phyloP scores from a whole-genome alignment of 2,888 invertebrate genomes.

The Diploptera punctata region DNA sequence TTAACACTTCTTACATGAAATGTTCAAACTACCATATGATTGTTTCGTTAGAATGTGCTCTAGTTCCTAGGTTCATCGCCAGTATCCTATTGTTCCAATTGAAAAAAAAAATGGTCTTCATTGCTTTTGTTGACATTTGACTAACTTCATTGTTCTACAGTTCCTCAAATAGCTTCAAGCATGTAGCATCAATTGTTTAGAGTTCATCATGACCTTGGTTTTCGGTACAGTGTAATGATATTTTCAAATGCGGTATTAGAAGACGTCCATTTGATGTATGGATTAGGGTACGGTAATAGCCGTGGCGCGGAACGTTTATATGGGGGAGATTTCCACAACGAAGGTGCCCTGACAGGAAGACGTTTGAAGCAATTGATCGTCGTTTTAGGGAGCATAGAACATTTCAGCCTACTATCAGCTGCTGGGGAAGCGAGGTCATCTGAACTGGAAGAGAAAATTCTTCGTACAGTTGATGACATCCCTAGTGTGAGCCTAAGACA shows the following conservation, averaged over 20 bases:
- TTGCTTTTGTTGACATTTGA: not conserved
- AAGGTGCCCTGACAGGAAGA: slow-evolving; percentile 13
- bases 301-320: not conserved
- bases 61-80: not conserved
- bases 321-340: not conserved
- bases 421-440: not conserved
- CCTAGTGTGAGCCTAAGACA: not conserved
- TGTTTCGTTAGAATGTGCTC: too few species aligned
- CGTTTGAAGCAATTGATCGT: slow-evolving; percentile 15
- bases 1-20: not conserved
- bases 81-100: not conserved
- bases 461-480: not conserved
- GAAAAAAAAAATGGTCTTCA: too few species aligned
- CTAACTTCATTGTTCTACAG: not conserved
- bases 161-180: not conserved
- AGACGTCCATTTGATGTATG: slow-evolving; percentile 1
- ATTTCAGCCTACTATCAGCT: not conserved
- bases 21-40: not conserved
- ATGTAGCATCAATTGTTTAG: not conserved
- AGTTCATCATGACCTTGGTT: slow-evolving; percentile 1
- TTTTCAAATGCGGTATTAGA: not conserved
- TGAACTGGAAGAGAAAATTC: not conserved
- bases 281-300: slow-evolving; percentile 9
- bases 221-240: slow-evolving; percentile 1
- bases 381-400: slow-evolving; percentile 7